phyloP scores from a whole-genome alignment of 2,888 invertebrate species.

The Agrochola lychnidis region DNA sequence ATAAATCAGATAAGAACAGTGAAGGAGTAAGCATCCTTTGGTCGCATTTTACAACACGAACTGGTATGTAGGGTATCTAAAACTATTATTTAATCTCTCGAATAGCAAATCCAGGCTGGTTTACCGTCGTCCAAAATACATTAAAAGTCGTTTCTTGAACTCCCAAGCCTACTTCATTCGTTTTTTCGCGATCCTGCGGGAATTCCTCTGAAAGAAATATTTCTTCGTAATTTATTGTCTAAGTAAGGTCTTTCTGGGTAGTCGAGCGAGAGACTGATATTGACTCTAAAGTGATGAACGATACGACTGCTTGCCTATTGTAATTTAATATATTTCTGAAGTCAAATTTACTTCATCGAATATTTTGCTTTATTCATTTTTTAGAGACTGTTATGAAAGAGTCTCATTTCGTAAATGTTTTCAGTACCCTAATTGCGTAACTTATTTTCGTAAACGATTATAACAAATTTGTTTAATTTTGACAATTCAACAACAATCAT shows the following conservation, averaged over 20 bases:
- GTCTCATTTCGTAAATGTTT: not conserved
- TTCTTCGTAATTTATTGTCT: constrained; percentile 15
- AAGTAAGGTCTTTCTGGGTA: constrained; percentile 13
- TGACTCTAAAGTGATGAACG: constrained; percentile 29
- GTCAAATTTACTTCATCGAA: constrained; percentile 3
- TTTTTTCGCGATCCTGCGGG: constrained; percentile 28
- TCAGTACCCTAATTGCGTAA: not conserved
- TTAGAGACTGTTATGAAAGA: not conserved
- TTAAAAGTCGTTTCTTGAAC: constrained; percentile 14
- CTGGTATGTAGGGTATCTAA: not conserved
- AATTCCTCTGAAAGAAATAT: constrained; percentile 29
- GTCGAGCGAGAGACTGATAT: constrained; percentile 5
- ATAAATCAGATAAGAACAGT: too few species aligned
- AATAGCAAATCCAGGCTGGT: constrained; percentile 8
- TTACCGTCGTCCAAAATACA: not conserved
- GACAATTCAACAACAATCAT: too few species aligned
- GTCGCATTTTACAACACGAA: not conserved
- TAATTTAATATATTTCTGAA: constrained; percentile 16
- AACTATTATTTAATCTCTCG: constrained; percentile 1
- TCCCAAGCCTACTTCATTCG: constrained; percentile 15
- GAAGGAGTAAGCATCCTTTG: too few species aligned
- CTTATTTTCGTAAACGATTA: too few species aligned
- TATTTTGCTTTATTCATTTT: constrained; percentile 5
- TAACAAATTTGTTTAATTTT: too few species aligned
- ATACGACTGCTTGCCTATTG: constrained; percentile 27